Evolutionary conservation across 2,797 vertebrate species (phyloP).

Genomic region (Chelmon rostratus): DNA sequence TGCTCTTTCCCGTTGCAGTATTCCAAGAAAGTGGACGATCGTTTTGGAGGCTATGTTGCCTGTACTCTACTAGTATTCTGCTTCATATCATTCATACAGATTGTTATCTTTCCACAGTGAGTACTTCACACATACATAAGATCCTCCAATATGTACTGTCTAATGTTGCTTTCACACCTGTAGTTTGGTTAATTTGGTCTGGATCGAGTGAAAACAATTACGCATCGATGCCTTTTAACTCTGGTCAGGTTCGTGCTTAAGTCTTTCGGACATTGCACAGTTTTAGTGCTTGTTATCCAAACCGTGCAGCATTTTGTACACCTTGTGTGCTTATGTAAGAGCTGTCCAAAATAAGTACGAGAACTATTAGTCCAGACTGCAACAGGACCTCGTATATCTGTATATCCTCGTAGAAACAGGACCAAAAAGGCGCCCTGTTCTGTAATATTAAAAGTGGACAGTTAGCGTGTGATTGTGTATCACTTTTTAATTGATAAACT

Average conservation of each 20-base stretch:
- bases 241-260: neutral
- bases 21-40: constrained; percentile 95
- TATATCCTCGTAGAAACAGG: neutral
- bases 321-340: neutral
- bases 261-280: neutral
- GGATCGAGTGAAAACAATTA: neutral
- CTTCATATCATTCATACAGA: constrained; percentile 96
- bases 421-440: neutral
- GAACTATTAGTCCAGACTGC: neutral
- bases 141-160: neutral
- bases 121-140: constrained; percentile 62
- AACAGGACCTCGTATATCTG: neutral
- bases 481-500: neutral
- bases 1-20: constrained; percentile 83
- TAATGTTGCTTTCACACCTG: neutral
- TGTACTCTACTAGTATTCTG: constrained; percentile 95
- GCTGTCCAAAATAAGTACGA: neutral
- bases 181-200: constrained; percentile 5
- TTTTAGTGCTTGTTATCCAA: neutral
- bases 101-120: constrained; percentile 94
- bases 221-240: neutral
- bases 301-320: neutral
- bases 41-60: constrained; percentile 94
- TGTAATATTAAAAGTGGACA: neutral
- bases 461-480: too few relatives aligned